phyloP scores from a whole-genome alignment of 2,888 invertebrate species.

The Pachydiplax longipennis region DNA sequence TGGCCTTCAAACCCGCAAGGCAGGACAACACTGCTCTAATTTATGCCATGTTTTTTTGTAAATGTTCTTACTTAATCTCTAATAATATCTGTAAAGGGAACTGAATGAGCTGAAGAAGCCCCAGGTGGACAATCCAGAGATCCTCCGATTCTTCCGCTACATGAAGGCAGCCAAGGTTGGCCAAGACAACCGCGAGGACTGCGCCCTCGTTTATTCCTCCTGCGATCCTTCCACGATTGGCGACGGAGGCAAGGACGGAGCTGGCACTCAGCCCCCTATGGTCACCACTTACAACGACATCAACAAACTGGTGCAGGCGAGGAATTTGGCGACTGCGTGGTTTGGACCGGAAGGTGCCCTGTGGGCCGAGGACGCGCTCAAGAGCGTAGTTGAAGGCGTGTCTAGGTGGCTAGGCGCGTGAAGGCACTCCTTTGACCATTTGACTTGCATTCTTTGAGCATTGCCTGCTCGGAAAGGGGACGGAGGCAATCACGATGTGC shows the following conservation, averaged over 20 bases:
- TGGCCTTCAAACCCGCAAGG: too few relatives aligned
- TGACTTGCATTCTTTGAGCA: too few relatives aligned
- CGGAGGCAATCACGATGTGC: neutral
- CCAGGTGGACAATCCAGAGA: conserved; percentile 85
- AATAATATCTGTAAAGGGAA: conserved; percentile 67
- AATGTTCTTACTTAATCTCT: neutral
- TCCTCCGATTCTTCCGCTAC: conserved; percentile 86
- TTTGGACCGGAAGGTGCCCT: neutral
- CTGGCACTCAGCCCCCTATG: conserved; percentile 71
- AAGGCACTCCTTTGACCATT: neutral
- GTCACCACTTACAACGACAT: conserved; percentile 86
- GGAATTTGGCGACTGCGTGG: conserved; percentile 63
- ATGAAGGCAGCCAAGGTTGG: conserved; percentile 90
- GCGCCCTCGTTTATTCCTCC: conserved; percentile 53
- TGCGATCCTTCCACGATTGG: conserved; percentile 70
- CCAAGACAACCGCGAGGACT: conserved; percentile 72
- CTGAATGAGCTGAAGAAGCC: conserved; percentile 85
- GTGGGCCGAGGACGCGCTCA: neutral
- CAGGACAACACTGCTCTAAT: too few relatives aligned
- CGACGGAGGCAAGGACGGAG: conserved; percentile 58
- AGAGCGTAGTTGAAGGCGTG: neutral
- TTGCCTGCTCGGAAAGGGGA: neutral
- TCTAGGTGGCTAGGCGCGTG: conserved; percentile 1
- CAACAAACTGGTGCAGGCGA: conserved; percentile 84
- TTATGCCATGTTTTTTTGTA: neutral